Percentiles rank a stretch among this genome's conserved stretches.
Evolutionary conservation across 2,888 invertebrate species (phyloP).

Genomic region (Margaritifera margaritifera): DNA sequence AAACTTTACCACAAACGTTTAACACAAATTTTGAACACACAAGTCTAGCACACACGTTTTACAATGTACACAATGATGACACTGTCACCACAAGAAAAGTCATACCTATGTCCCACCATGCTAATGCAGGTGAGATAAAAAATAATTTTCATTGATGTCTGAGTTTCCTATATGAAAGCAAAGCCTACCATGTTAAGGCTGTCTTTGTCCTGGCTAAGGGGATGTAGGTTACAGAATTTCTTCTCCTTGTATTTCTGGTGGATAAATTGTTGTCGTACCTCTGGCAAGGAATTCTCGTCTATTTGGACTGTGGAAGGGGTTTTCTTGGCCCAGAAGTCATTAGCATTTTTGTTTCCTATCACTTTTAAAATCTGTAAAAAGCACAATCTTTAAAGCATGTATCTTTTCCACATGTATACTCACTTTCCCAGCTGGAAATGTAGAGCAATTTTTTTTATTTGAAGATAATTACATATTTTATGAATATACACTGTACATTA

Average conservation of each 20-base stretch:
- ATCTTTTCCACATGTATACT: no score
- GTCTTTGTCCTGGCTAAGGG: slow-evolving; percentile 33
- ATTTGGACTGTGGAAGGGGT: slow-evolving; percentile 36
- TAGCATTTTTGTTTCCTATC: slow-evolving; percentile 69
- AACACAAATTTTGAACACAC: no score
- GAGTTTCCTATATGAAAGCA: no score
- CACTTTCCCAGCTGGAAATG: neutral
- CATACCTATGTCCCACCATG: no score
- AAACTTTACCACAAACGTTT: no score
- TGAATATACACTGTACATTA: no score
- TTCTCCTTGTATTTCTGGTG: slow-evolving; percentile 61
- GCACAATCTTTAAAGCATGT: neutral
- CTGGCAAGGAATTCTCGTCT: slow-evolving; percentile 40
- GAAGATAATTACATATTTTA: no score
- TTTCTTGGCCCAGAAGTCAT: slow-evolving; percentile 63
- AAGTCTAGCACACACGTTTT: no score
- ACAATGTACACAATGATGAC: no score
- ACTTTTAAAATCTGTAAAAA: slow-evolving; percentile 60
- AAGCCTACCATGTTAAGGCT: slow-evolving; percentile 61
- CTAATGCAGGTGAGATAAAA: no score
- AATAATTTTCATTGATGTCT: no score
- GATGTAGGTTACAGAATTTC: slow-evolving; percentile 54
- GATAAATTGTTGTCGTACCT: slow-evolving; percentile 55
- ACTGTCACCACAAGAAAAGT: no score
- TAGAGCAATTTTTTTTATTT: neutral